These are phyloP conservation scores for Hyaena hyaena DNA, from an alignment of 2,113 vertebrate species.

Conservation along the genomic window DNA sequence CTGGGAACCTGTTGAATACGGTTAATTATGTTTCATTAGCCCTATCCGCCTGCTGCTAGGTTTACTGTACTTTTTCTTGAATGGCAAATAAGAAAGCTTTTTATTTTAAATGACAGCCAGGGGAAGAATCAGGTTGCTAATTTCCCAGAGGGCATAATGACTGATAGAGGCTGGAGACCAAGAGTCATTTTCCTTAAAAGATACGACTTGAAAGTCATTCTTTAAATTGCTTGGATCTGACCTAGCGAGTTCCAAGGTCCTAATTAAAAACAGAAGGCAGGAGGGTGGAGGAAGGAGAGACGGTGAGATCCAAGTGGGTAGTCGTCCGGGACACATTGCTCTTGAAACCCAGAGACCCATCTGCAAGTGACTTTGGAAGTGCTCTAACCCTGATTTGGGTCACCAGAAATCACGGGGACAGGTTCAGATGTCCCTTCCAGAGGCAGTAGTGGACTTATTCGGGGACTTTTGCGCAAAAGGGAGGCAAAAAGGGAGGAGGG, in stretches of 20 bases:
- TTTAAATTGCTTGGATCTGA: constrained; percentile 62
- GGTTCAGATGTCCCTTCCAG: background rate
- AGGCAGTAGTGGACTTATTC: background rate
- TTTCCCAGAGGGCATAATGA: constrained; percentile 83
- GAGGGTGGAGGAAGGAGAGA: background rate
- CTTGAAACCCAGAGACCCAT: background rate
- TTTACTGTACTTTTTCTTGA: constrained; percentile 82
- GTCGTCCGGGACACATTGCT: background rate
- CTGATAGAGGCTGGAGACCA: constrained; percentile 79
- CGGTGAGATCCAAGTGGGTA: background rate
- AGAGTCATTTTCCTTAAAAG: constrained; percentile 76
- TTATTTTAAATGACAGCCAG: constrained; percentile 83
- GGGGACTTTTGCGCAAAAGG: background rate
- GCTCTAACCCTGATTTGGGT: background rate
- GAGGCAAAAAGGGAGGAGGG: background rate
- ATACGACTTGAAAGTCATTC: constrained; percentile 76
- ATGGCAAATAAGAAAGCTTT: constrained; percentile 82
- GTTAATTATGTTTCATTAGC: constrained; percentile 82
- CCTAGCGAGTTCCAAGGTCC: constrained; percentile 59
- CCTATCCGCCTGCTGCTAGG: constrained; percentile 78
- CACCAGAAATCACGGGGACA: background rate
- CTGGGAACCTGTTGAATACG: constrained; percentile 71
- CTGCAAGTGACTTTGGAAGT: background rate
- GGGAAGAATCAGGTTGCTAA: constrained; percentile 85
- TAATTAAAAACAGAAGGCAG: constrained; percentile 73